Conservation (phyloP, 2,888 invertebrate genomes). For the Cataglyphis rosenhaueri region DNA sequence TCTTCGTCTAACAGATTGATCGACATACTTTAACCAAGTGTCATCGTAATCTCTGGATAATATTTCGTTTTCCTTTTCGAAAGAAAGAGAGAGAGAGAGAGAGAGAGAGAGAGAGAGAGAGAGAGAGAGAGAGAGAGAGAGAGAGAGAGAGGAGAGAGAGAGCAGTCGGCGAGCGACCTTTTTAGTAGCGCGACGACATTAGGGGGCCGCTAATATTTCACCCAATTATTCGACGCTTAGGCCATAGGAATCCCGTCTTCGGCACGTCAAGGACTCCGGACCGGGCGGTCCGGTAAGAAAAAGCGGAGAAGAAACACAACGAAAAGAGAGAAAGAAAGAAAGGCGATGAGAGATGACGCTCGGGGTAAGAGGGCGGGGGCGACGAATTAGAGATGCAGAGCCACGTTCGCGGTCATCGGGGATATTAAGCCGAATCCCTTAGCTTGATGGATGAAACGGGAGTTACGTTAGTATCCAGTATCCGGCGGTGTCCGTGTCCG, state of each 20-base stretch:
- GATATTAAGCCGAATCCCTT: slow-evolving; percentile 76
- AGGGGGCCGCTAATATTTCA: slow-evolving; percentile 51
- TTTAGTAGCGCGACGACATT: slow-evolving; percentile 38
- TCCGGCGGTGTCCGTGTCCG: slow-evolving; percentile 74
- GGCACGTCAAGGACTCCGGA: slow-evolving; percentile 49
- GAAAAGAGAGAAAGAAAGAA: neutral
- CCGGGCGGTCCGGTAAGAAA: slow-evolving; percentile 50
- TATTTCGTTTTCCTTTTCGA: neutral
- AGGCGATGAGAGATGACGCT: slow-evolving; percentile 30
- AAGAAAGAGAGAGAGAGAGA: neutral
- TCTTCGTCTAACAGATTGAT: slow-evolving; percentile 11
- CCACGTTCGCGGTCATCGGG: slow-evolving; percentile 73
- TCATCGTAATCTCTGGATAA: slow-evolving; percentile 13
- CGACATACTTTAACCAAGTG: slow-evolving; percentile 24
- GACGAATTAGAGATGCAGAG: slow-evolving; percentile 77
- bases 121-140: neutral
- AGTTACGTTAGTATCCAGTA: slow-evolving; percentile 75
- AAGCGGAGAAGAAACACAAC: slow-evolving; percentile 29
- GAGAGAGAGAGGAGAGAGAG: neutral
- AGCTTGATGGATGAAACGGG: slow-evolving; percentile 77
- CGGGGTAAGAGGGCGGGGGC: slow-evolving; percentile 57
- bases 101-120: neutral
- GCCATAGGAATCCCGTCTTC: slow-evolving; percentile 45
- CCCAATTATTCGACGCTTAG: slow-evolving; percentile 55
- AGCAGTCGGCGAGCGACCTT: neutral